A percentile compares a stretch with the other conserved stretches of the same genome.
Conservation (phyloP, 1,140 invertebrate genomes). For the Calliopsis andreniformis region DNA sequence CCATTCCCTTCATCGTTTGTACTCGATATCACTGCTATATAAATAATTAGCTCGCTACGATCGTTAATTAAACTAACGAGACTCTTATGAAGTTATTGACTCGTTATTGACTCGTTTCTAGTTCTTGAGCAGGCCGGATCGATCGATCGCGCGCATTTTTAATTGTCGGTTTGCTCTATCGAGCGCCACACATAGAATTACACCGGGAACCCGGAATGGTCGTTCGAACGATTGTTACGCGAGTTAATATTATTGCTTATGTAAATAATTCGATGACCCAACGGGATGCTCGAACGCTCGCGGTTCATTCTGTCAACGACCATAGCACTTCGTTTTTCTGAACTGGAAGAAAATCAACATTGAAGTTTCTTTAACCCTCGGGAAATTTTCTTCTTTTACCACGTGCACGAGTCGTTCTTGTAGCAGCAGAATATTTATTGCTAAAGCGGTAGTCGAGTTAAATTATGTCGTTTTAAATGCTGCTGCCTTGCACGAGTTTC, state of each 20-base stretch:
- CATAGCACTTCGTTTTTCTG: not conserved
- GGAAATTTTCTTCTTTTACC: too few relatives aligned
- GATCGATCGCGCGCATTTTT: constrained; percentile 9
- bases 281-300: constrained; percentile 11
- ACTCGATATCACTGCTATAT: constrained; percentile 59
- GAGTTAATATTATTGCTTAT: constrained; percentile 38
- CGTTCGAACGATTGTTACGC: not conserved
- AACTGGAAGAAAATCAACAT: not conserved
- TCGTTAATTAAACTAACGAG: constrained; percentile 36
- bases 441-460: not conserved
- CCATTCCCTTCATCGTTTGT: constrained; percentile 42
- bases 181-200: constrained; percentile 8
- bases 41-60: constrained; percentile 39
- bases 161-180: not conserved
- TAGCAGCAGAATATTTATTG: not conserved
- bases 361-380: not conserved
- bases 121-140: constrained; percentile 48
- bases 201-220: constrained; percentile 17
- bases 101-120: constrained; percentile 57
- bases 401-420: not conserved
- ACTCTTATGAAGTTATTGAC: constrained; percentile 59
- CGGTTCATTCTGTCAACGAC: not conserved
- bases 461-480: not conserved
- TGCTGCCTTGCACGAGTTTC: not conserved
- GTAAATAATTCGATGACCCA: constrained; percentile 1